phyloP scores from a whole-genome alignment of 2,888 invertebrate genomes.

The Cataglyphis rosenhaueri region DNA sequence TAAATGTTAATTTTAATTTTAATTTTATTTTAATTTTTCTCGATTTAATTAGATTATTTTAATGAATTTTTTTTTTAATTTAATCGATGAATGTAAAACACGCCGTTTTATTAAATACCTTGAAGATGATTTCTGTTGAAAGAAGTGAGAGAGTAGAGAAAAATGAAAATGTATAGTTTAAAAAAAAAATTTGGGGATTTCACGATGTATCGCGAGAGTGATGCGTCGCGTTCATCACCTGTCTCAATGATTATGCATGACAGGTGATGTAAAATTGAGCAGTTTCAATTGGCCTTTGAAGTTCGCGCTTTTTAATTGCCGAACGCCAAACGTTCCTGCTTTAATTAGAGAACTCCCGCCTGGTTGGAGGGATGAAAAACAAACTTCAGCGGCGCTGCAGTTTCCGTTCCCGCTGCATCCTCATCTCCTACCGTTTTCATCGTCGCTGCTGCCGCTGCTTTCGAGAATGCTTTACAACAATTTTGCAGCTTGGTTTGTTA shows the following conservation, averaged over 20 bases:
- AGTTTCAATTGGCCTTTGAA: conserved; percentile 67
- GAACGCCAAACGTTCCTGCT: conserved; percentile 64
- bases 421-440: conserved; percentile 7
- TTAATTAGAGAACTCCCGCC: conserved; percentile 69
- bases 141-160: not conserved
- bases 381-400: conserved; percentile 57
- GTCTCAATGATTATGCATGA: conserved; percentile 32
- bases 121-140: not conserved
- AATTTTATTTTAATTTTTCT: not conserved
- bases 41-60: not conserved
- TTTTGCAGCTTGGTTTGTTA: conserved; percentile 61
- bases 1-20: not conserved
- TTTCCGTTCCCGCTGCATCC: conserved; percentile 6
- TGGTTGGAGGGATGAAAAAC: conserved; percentile 60
- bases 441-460: conserved; percentile 23
- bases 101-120: not conserved
- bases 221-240: not conserved
- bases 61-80: not conserved
- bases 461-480: conserved; percentile 58
- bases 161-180: not conserved
- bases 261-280: conserved; percentile 60
- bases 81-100: not conserved
- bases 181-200: conserved; percentile 2
- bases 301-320: conserved; percentile 65
- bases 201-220: not conserved